Evolutionary conservation across 1,140 invertebrate species (phyloP).

Genomic region (Platyura marginata): DNA sequence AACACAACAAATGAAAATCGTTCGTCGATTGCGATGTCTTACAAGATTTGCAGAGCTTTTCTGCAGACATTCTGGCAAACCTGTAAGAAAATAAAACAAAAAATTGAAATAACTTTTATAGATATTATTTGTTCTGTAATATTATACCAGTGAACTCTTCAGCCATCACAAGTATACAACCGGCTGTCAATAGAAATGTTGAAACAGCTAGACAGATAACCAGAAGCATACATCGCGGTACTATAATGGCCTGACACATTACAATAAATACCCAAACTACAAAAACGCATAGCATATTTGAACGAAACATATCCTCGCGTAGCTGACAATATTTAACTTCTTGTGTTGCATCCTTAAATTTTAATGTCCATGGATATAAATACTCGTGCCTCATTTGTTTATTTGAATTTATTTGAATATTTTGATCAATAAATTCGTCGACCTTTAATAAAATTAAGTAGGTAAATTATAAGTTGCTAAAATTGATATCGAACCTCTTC

Average conservation of each 20-base stretch:
- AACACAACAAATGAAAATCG: constrained; percentile 60
- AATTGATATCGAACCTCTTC: constrained; percentile 14
- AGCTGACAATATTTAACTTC: constrained; percentile 52
- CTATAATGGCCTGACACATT: constrained; percentile 55
- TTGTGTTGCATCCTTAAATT: constrained; percentile 48
- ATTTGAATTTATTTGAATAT: constrained; percentile 84
- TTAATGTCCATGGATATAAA: constrained; percentile 67
- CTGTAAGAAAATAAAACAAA: no score
- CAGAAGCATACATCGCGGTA: constrained; percentile 41
- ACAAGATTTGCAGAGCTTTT: constrained; percentile 54
- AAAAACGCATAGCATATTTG: constrained; percentile 81
- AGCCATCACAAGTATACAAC: constrained; percentile 64
- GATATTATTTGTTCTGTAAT: no score
- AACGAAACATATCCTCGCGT: constrained; percentile 87
- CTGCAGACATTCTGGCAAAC: constrained; percentile 27
- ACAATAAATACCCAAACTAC: constrained; percentile 82
- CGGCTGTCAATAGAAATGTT: constrained; percentile 43
- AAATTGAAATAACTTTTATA: no score
- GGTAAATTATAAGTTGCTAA: constrained; percentile 1
- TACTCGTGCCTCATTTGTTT: constrained; percentile 77
- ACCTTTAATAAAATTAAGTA: constrained; percentile 31
- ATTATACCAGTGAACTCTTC: constrained; percentile 60
- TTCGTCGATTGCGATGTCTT: constrained; percentile 45
- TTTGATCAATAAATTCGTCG: constrained; percentile 72
- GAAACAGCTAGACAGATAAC: constrained; percentile 37